Percentiles rank a stretch among this genome's conserved stretches.
phyloP scores from a whole-genome alignment of 2,888 invertebrate genomes.

The Drosophila merina region DNA sequence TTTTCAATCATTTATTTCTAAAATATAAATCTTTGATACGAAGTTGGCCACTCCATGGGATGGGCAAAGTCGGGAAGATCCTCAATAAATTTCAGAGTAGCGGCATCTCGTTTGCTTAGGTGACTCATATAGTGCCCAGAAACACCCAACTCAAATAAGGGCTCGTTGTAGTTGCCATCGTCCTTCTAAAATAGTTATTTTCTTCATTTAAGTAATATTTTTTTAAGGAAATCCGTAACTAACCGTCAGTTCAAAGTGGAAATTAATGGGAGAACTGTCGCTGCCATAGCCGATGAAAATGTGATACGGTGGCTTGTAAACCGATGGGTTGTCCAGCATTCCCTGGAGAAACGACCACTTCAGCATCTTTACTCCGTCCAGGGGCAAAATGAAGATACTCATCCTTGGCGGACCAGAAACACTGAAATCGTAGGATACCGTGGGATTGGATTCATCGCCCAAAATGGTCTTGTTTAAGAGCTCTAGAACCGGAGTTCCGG shows the following conservation, averaged over 20 bases:
- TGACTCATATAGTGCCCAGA: slow-evolving; percentile 83
- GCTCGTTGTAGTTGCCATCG: slow-evolving; percentile 58
- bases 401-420: slow-evolving; percentile 73
- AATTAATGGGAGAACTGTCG: slow-evolving; percentile 64
- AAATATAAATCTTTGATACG: slow-evolving; percentile 82
- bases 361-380: slow-evolving; percentile 59
- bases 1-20: slow-evolving; percentile 31
- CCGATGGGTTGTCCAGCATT: slow-evolving; percentile 57
- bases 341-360: slow-evolving; percentile 74
- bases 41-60: slow-evolving; percentile 85
- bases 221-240: background rate
- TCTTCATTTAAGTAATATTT: no score
- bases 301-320: slow-evolving; percentile 68
- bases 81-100: slow-evolving; percentile 82
- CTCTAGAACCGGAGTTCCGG: slow-evolving; percentile 57
- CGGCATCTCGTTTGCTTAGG: slow-evolving; percentile 82
- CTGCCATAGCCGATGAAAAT: slow-evolving; percentile 71
- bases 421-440: slow-evolving; percentile 63
- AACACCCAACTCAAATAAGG: slow-evolving; percentile 83
- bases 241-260: slow-evolving; percentile 68
- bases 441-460: slow-evolving; percentile 33
- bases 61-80: slow-evolving; percentile 83
- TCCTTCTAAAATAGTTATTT: slow-evolving; percentile 38
- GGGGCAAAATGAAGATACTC: slow-evolving; percentile 72
- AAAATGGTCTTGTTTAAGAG: slow-evolving; percentile 55